A percentile compares a stretch with the other conserved stretches of the same genome.
Conservation (phyloP, 1,140 invertebrate species). For the Acarapis woodi region DNA sequence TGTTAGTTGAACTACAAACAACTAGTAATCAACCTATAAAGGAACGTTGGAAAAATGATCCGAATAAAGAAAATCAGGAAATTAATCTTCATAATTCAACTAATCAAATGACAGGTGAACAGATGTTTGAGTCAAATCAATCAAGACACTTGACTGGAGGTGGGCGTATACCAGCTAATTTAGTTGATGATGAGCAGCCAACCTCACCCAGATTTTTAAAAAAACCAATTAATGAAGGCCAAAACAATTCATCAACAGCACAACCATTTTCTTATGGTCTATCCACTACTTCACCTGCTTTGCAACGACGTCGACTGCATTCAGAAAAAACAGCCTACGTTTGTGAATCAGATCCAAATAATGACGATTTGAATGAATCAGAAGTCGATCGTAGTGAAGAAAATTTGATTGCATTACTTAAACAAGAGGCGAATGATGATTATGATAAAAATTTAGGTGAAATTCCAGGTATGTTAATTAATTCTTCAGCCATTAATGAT, state of each 20-base stretch:
- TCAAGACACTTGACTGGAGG: no score
- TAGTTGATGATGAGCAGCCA: not conserved
- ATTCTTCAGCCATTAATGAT: not conserved
- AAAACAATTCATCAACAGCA: not conserved
- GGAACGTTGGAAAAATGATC: not conserved
- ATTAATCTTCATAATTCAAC: not conserved
- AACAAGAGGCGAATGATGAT: not conserved
- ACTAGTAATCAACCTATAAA: constrained; percentile 24
- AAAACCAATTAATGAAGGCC: not conserved
- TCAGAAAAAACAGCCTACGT: constrained; percentile 8
- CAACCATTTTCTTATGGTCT: constrained; percentile 39
- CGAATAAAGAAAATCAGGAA: not conserved
- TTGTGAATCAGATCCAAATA: not conserved
- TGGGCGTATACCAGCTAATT: not conserved
- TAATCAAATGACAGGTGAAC: not conserved
- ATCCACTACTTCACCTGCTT: constrained; percentile 10
- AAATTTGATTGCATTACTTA: not conserved
- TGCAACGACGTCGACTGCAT: constrained; percentile 17
- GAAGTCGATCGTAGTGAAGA: not conserved
- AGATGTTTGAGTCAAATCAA: no score
- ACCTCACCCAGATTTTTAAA: not conserved
- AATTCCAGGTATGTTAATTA: no score
- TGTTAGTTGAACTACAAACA: constrained; percentile 47
- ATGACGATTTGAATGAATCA: no score
- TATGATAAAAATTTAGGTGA: no score